Evolutionary conservation across 2,888 invertebrate genomes (phyloP).

Genomic region (Patella ulyssiponensis): DNA sequence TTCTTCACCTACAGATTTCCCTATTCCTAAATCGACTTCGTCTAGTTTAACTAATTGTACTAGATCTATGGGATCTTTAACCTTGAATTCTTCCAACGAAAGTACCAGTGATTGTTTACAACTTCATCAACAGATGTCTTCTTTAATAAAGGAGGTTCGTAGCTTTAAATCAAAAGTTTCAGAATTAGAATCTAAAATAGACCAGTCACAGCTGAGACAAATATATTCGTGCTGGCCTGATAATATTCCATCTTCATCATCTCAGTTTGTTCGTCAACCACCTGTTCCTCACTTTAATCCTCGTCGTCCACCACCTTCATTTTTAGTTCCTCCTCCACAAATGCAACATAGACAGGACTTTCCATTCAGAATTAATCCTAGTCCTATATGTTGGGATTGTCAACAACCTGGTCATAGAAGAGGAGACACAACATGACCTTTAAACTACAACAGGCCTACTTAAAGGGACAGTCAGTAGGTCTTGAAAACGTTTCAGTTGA

Average conservation of each 20-base stretch:
- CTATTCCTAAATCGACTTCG: not conserved
- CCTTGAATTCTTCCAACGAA: not conserved
- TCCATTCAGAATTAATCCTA: not conserved
- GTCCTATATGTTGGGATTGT: not conserved
- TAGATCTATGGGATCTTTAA: not conserved
- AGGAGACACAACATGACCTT: not conserved
- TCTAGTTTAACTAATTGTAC: not conserved
- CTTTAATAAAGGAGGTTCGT: not conserved
- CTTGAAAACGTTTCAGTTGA: not conserved
- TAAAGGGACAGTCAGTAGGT: conserved; percentile 1
- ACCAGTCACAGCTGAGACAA: no score
- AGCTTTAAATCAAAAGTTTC: not conserved
- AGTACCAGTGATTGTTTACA: not conserved
- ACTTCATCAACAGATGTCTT: not conserved
- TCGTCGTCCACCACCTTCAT: no score
- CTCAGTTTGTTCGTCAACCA: no score
- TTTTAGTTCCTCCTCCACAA: no score
- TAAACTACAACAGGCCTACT: conserved; percentile 1
- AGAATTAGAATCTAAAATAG: not conserved
- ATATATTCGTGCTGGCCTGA: no score
- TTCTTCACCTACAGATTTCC: no score
- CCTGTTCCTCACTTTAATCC: no score
- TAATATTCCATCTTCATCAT: no score
- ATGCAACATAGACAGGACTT: no score
- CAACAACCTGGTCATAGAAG: not conserved